Conservation (phyloP, 2,888 invertebrate genomes). For the Scelioninae gen. 1 region DNA sequence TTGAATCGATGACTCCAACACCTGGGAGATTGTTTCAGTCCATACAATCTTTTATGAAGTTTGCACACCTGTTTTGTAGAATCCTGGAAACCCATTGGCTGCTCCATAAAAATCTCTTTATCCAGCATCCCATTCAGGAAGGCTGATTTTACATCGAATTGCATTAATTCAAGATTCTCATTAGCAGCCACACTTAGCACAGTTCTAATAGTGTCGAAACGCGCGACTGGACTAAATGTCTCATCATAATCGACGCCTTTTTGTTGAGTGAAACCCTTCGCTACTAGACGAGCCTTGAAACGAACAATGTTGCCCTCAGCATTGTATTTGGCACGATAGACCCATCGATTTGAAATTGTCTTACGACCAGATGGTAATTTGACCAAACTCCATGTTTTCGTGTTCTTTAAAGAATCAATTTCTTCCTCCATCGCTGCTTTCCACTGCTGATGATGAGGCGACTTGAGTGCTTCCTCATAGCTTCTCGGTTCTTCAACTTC, state of each 20-base stretch:
- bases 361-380: constrained; percentile 38
- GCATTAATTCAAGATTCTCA: constrained; percentile 2
- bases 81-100: constrained; percentile 45
- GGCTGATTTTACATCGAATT: constrained; percentile 21
- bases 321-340: constrained; percentile 34
- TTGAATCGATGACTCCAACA: constrained; percentile 35
- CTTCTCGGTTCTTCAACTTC: constrained; percentile 39
- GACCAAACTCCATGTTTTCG: constrained; percentile 46
- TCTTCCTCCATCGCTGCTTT: constrained; percentile 49
- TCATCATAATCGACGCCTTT: constrained; percentile 16
- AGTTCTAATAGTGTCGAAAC: constrained; percentile 21
- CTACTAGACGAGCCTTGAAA: constrained; percentile 38
- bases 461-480: constrained; percentile 36
- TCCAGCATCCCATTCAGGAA: constrained; percentile 8
- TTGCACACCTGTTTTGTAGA: constrained; percentile 44
- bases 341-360: constrained; percentile 48
- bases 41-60: constrained; percentile 46
- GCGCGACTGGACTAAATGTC: constrained; percentile 25
- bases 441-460: constrained; percentile 20
- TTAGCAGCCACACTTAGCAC: constrained; percentile 20
- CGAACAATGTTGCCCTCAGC: constrained; percentile 49
- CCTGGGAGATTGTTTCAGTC: constrained; percentile 51
- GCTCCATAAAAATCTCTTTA: constrained; percentile 49
- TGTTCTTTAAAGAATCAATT: constrained; percentile 39
- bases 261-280: constrained; percentile 10